Base-by-base conservation (phyloP, 1,140 invertebrate genomes). In the Scaptodrosophila lebanonensis region DNA sequence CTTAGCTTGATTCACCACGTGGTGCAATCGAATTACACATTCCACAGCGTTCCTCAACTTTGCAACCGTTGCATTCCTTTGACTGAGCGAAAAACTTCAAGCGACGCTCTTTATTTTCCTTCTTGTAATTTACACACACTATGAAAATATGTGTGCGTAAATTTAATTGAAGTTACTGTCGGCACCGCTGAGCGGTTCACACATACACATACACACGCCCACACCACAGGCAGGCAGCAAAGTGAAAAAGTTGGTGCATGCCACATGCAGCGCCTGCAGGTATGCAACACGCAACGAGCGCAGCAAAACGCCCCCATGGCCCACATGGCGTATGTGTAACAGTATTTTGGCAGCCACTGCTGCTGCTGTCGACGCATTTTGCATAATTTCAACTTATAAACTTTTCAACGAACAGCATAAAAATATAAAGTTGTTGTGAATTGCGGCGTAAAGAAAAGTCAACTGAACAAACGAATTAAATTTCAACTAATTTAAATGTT, bases 371-470 rank as follows among this genome's bases (percentile, higher is more conserved):
- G 22, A 66, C 48, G 75, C 64, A 51, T 73, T 79, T 77, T 82
- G 73, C 73, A 79, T 79, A 79, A 79, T 79, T 79, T 73, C 65
- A 71, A 82, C 69, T 73, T 69, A 63, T 58, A 48, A 73, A 82
- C 66, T 76, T 77, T 79, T 50, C 36, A 17, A 13, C n/a, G 33
- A 32, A 32, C 50, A 42, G 39, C 58, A 30, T 17, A 42, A 52
- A 61, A 56, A 40, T 52, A 22, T 17, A 38, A 45, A 25, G 8
- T 25, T 25, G 22, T 25, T 25, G 22, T 25, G 22, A 25, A 25
- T 25, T 25, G 22, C 8, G 22, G 44, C 29, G 27, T 20, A 43
- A 48, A 48, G 20, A 48, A 20, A 45, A 68, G 39, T 49, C 30
- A 65, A 49, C 59, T 57, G 35, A 48, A 47, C 61, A 71, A 79